These are phyloP conservation scores for Botia kubotai DNA, from an alignment of 2,797 vertebrate genomes.

Conservation along the genomic window DNA sequence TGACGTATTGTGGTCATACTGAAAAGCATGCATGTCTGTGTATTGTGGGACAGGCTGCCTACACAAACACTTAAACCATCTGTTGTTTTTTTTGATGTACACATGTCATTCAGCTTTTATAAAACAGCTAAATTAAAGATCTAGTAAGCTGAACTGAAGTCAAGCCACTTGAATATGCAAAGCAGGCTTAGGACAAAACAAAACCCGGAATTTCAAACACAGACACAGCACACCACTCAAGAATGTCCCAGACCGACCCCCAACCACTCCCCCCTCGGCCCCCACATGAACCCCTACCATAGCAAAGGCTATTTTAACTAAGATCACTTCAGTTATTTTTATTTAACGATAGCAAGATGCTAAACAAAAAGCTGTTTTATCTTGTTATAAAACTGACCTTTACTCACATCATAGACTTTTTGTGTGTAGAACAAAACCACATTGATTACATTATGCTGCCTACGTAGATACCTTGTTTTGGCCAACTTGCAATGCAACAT, in stretches of 20 bases:
- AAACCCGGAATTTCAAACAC: slow-evolving; percentile 40
- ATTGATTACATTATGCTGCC: too few relatives aligned
- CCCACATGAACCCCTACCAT: too few relatives aligned
- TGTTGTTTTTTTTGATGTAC: slow-evolving; percentile 48
- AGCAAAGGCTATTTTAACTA: too few relatives aligned
- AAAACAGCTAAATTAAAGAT: slow-evolving; percentile 51
- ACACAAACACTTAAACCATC: slow-evolving; percentile 32
- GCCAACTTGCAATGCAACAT: too few relatives aligned
- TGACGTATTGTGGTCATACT: slow-evolving; percentile 60
- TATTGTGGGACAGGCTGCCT: slow-evolving; percentile 2
- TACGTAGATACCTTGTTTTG: too few relatives aligned
- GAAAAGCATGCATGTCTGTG: slow-evolving; percentile 35
- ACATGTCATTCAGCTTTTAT: slow-evolving; percentile 49
- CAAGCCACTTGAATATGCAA: slow-evolving; percentile 60
- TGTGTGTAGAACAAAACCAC: too few relatives aligned
- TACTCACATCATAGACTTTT: too few relatives aligned
- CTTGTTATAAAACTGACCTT: too few relatives aligned
- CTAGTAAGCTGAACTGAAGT: slow-evolving; percentile 44
- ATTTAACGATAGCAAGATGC: too few relatives aligned
- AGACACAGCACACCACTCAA: slow-evolving; percentile 28
- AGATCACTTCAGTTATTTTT: too few relatives aligned
- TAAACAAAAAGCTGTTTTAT: too few relatives aligned
- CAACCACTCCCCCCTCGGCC: too few relatives aligned
- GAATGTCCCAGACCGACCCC: slow-evolving; percentile 16
- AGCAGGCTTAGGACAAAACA: slow-evolving; percentile 40